Base-by-base conservation (phyloP, 2,888 invertebrate genomes). In the Caenorhabditis japonica region DNA sequence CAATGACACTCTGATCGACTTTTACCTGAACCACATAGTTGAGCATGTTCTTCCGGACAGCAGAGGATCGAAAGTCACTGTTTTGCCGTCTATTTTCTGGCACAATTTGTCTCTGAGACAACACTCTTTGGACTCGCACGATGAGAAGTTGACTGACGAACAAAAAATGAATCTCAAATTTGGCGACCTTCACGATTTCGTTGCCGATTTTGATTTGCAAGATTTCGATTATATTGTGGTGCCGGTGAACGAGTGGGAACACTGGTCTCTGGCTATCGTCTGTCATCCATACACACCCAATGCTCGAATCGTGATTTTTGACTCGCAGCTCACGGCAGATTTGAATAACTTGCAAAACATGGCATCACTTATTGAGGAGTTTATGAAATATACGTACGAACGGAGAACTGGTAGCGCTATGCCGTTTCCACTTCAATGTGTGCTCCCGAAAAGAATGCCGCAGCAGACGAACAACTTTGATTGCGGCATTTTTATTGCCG, bases 1-100 rank as follows among this genome's bases (percentile, higher is more conserved):
- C 43, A 83, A 83, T 46, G 84, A 84, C 68, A 83, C 84, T 13
- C 80, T 85, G 55, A 81, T 85, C 41, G 85, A 85, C 62, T 85
- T 85, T 64, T 85, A 77, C 72, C 66, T 85, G 62, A 85, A 85
- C 74, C 83, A 85, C 60, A 78, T 85, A 43, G 82, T 82, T 25
- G 77, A 81, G 43, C 82, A 84, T 64, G 64, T 83, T 17, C 73
- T 84, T 13, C 80, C 81, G 21, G 80, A 83, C 38, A 80, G 75
- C 59, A 76, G 73, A 33, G 69, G 60, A 3, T 66, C 70, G 21
- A 80, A 81, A 49, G 83, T 83, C 21, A 81, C 77, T 13, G 83
- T 81, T 4, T 68, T 83, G 12, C 83, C 83, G 13, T 73, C 83
- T 8, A 59, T 83, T 36, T 83, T 83, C 74, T 83, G 81, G 81